Percentiles rank a stretch among this genome's conserved stretches.
phyloP scores from a whole-genome alignment of 1,140 invertebrate species.

The Lepidurus apus region DNA sequence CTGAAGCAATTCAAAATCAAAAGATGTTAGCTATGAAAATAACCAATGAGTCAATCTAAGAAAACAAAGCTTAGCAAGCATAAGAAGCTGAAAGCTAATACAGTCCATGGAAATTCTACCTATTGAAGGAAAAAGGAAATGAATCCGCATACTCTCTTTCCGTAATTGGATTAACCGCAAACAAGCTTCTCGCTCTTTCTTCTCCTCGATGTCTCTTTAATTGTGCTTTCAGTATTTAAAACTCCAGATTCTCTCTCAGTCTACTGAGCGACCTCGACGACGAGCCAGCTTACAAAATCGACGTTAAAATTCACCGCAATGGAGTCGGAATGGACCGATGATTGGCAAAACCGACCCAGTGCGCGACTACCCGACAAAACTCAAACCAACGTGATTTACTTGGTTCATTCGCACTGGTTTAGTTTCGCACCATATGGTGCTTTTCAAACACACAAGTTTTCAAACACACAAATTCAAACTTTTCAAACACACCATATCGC shows the following conservation, averaged over 20 bases:
- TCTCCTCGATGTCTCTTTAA: background rate
- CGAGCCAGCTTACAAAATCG: too few relatives aligned
- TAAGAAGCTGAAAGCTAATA: background rate
- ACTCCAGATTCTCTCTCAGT: too few relatives aligned
- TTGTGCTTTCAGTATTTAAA: too few relatives aligned
- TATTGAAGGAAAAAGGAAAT: background rate
- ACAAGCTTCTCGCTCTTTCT: background rate
- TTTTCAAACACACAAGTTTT: too few relatives aligned
- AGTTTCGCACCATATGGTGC: too few relatives aligned
- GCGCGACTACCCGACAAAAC: background rate
- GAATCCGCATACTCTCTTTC: constrained; percentile 15
- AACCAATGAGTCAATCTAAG: too few relatives aligned
- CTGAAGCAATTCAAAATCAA: too few relatives aligned
- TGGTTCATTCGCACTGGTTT: background rate
- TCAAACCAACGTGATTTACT: background rate
- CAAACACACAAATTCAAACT: too few relatives aligned
- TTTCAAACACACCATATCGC: too few relatives aligned
- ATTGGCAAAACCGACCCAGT: background rate
- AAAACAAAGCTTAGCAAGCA: background rate
- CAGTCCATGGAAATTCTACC: background rate
- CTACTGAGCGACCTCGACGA: too few relatives aligned
- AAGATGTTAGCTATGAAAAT: too few relatives aligned
- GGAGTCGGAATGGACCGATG: background rate
- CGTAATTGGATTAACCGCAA: background rate
- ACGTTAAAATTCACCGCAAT: too few relatives aligned